Percentiles rank a stretch among this genome's conserved stretches.
phyloP scores from a whole-genome alignment of 2,797 vertebrate species.

The Microctenopoma stevenorrisi region DNA sequence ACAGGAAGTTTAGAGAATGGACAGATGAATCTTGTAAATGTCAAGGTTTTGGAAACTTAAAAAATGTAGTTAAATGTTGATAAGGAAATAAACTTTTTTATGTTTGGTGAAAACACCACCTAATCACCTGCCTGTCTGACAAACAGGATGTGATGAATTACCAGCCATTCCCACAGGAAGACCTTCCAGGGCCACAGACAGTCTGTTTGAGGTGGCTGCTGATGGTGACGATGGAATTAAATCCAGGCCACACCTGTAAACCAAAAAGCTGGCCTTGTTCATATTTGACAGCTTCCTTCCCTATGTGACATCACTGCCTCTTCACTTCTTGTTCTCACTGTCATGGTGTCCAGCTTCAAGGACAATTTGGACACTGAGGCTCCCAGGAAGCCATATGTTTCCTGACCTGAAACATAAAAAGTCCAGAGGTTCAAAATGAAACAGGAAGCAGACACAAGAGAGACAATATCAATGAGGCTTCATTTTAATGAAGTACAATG shows the following conservation, averaged over 20 bases:
- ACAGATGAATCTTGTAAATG: too few relatives aligned
- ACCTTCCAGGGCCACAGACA: neutral
- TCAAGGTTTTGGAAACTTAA: too few relatives aligned
- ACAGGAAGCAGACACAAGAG: constrained; percentile 21
- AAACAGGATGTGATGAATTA: constrained; percentile 67
- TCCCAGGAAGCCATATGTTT: constrained; percentile 75
- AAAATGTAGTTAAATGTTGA: neutral
- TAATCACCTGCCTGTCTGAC: constrained; percentile 39
- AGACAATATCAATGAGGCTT: neutral
- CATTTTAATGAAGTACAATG: neutral
- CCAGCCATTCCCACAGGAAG: constrained; percentile 62
- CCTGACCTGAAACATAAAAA: constrained; percentile 62
- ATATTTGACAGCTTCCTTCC: constrained; percentile 55
- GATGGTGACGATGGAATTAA: constrained; percentile 73
- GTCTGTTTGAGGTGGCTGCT: constrained; percentile 29
- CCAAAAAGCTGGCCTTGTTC: constrained; percentile 37
- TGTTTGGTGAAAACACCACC: neutral
- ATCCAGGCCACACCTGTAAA: constrained; percentile 63
- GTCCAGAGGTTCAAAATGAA: neutral
- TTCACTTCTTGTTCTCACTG: constrained; percentile 55
- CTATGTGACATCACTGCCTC: constrained; percentile 33
- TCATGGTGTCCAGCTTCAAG: constrained; percentile 36
- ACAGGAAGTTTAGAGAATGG: too few relatives aligned
- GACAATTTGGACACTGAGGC: constrained; percentile 57
- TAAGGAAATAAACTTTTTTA: neutral